Conservation (phyloP, 2,888 invertebrate species). For the Onthophagus sagittarius region DNA sequence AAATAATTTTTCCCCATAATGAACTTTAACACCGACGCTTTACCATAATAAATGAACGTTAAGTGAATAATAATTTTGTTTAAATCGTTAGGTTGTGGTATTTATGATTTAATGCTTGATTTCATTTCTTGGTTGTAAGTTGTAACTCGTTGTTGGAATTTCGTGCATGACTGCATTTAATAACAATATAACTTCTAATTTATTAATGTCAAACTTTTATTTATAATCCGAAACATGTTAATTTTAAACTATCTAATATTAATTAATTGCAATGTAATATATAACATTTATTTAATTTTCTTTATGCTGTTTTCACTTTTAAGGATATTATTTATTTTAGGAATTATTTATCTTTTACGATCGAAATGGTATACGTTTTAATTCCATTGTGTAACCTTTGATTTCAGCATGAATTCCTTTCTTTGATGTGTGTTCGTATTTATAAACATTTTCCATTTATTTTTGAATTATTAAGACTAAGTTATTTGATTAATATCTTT, state of each 20-base stretch:
- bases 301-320: too few relatives aligned
- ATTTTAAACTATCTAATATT: neutral
- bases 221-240: neutral
- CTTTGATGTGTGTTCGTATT: too few relatives aligned
- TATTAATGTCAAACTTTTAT: neutral
- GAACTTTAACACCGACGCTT: neutral
- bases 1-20: neutral
- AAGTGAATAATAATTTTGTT: neutral
- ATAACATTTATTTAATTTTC: too few relatives aligned
- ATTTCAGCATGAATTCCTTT: too few relatives aligned
- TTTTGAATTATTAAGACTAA: too few relatives aligned
- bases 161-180: neutral
- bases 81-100: neutral
- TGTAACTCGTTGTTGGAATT: neutral
- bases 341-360: too few relatives aligned
- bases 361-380: too few relatives aligned
- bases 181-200: neutral
- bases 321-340: too few relatives aligned
- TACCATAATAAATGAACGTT: neutral
- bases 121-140: neutral
- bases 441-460: too few relatives aligned
- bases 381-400: too few relatives aligned
- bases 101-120: neutral
- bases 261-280: too few relatives aligned
- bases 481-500: too few relatives aligned